These are phyloP conservation scores for Lamellibrachia luymesi DNA, from an alignment of 1,140 invertebrate genomes.

Conservation along the genomic window DNA sequence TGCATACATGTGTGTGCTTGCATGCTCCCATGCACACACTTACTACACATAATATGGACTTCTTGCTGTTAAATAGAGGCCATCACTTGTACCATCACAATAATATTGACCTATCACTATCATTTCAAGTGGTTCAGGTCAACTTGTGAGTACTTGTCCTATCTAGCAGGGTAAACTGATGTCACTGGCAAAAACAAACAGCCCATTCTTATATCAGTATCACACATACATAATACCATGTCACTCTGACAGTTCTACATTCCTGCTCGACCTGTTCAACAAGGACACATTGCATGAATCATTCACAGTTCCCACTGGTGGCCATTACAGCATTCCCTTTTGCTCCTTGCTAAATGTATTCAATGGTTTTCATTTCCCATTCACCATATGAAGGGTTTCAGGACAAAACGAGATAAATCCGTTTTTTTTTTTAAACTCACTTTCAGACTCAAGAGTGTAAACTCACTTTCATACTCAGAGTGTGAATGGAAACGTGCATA, in stretches of 20 bases:
- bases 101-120: slow-evolving; percentile 22
- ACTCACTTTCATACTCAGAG: too few relatives aligned
- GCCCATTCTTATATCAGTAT: neutral
- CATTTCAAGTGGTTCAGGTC: neutral
- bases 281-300: neutral
- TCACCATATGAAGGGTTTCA: too few relatives aligned
- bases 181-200: neutral
- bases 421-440: too few relatives aligned
- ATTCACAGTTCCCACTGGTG: neutral
- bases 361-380: neutral
- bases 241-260: neutral
- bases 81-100: neutral
- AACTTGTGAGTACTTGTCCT: neutral
- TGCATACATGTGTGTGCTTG: neutral
- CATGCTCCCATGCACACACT: neutral
- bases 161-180: neutral
- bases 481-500: too few relatives aligned
- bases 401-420: too few relatives aligned
- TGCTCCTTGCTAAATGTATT: neutral
- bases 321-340: neutral
- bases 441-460: too few relatives aligned
- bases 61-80: neutral
- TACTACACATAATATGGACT: too few relatives aligned
- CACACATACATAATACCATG: neutral
- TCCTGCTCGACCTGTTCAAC: neutral